Evolutionary conservation across 2,888 invertebrate species (phyloP).

Genomic region (Apocheima hispidaria): DNA sequence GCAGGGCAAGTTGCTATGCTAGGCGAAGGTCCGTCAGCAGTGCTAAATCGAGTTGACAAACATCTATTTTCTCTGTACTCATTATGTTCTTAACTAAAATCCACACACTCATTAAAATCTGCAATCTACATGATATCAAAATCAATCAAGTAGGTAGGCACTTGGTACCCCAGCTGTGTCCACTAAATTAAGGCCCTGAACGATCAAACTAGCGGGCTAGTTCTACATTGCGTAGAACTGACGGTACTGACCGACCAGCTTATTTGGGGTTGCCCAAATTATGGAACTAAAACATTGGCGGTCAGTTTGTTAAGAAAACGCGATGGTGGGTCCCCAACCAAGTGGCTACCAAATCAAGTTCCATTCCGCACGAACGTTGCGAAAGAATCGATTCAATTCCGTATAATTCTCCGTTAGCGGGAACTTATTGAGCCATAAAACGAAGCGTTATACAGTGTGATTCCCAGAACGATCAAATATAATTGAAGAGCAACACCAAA

Average conservation of each 20-base stretch:
- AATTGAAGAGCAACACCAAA: background rate
- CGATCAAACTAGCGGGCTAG: conserved; percentile 49
- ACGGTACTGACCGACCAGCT: background rate
- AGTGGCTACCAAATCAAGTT: conserved; percentile 46
- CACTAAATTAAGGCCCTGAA: conserved; percentile 56
- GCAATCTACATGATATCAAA: conserved; percentile 21
- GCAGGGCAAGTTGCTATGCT: no score
- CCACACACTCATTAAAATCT: background rate
- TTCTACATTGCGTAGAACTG: conserved; percentile 31
- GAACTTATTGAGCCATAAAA: conserved; percentile 21
- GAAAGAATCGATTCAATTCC: conserved; percentile 44
- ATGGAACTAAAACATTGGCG: background rate
- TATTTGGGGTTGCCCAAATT: background rate
- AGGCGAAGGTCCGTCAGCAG: no score
- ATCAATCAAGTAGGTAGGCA: conserved; percentile 48
- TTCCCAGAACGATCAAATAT: no score
- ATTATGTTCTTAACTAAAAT: background rate
- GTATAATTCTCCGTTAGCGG: conserved; percentile 31
- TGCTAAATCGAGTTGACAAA: no score
- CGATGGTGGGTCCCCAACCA: background rate
- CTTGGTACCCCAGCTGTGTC: conserved; percentile 37
- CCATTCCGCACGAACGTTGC: conserved; percentile 49
- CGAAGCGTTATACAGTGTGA: conserved; percentile 14
- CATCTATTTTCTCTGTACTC: background rate
- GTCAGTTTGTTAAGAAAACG: background rate